Evolutionary conservation across 2,888 invertebrate genomes (phyloP).

Genomic region (Glyphotaelius pellucidus): DNA sequence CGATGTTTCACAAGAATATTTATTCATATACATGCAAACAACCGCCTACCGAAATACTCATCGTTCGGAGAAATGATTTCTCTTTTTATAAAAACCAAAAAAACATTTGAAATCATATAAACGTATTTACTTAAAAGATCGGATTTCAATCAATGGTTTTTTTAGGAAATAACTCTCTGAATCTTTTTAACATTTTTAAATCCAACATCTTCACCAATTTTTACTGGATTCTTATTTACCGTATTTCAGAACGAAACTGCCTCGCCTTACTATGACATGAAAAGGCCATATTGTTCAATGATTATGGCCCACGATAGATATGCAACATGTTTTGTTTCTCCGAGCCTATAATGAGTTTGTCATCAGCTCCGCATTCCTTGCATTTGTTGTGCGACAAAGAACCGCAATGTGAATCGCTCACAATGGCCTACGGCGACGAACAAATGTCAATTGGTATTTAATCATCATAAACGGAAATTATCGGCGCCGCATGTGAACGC

Average conservation of each 20-base stretch:
- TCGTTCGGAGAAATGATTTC: background rate
- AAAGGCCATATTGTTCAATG: background rate
- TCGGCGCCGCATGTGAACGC: conserved; percentile 21
- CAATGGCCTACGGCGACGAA: conserved; percentile 43
- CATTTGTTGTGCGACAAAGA: conserved; percentile 21
- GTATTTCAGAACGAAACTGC: background rate
- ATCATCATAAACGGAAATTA: conserved; percentile 41
- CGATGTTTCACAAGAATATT: background rate
- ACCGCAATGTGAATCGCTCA: conserved; percentile 7
- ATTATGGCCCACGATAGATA: background rate
- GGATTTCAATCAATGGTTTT: background rate
- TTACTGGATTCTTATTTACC: background rate
- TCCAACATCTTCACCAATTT: background rate
- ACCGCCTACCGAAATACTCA: conserved; percentile 29
- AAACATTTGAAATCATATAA: background rate
- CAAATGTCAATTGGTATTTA: conserved; percentile 46
- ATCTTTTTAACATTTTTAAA: background rate
- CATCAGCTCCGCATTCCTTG: conserved; percentile 33
- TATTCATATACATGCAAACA: conserved; percentile 11
- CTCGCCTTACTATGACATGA: background rate
- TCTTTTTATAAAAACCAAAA: background rate
- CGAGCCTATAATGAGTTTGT: background rate
- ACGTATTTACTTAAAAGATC: background rate
- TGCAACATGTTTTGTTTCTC: background rate
- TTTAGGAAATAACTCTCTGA: background rate